Base-by-base conservation (phyloP, 2,888 invertebrate genomes). In the Sussaba pulchella region DNA sequence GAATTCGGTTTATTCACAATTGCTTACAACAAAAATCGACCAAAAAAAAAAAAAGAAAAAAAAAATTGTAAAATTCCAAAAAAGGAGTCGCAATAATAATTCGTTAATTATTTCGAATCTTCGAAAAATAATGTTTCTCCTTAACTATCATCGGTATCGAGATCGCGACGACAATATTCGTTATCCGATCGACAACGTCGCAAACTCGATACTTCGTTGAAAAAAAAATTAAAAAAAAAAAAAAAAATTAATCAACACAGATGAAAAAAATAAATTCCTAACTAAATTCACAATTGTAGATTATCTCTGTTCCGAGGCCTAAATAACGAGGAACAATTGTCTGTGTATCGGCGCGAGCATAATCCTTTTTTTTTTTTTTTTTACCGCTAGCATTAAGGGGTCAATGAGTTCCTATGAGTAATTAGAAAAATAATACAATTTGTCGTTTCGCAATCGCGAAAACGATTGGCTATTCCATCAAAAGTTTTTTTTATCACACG, bases 361-460 rank as follows among this genome's bases (percentile, higher is more conserved):
- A 19, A 6, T 10, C 24, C 4, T 21, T 26, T 54, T 26, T 47
- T n/a, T 69, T 57, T 50, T 61, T 14, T 61, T 21, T 59, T 74
- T 64, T n/a, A 31, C 21, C 9, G 57, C 43, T 45, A 43, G 69
- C 52, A 54, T 59, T 52, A 31, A 72, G 75, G 73, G 73, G 76
- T 81, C 75, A 81, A 70, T 74, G 50, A 45, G 67, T 81, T 75
- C 61, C 78, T 81, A 81, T 61, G 88, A 86, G 79, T 89, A 88
- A 88, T 90, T 91, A 91, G 87, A 92, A 91, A 92, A 91, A 92
- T 91, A 91, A 91, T 91, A 91, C 88, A 87, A 83, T 85, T 87
- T 87, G 26, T 88, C 79, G 83, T 76, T 86, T 81, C 85, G 71
- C 87, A 87, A 87, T 89, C 87, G 88, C 4, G 4, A 31, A 89